Evolutionary conservation across 2,113 vertebrate species (phyloP), one percentile per base, ranked within the genome.

Genomic region (Limnothrissa miodon): DNA sequence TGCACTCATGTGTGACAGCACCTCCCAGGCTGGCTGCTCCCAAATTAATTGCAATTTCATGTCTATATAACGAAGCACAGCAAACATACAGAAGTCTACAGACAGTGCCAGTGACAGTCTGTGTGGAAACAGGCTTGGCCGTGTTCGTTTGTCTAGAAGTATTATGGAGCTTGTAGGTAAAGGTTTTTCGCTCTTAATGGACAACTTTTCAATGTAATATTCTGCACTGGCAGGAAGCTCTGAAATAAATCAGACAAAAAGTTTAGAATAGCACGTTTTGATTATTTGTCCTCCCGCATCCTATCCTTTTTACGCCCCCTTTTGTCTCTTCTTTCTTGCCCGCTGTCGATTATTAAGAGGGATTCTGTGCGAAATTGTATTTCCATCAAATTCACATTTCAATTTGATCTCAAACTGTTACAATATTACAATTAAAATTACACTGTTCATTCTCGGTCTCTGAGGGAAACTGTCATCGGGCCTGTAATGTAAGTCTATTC

Each of bases 41-140:
- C 85, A 91, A 93, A 93, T 93, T 93, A 93, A 93, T 93, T 93
- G 91, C 90, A 88, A 88, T 92, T 91, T 92, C 92, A 92, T 93
- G 90, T 90, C 88, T 83, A 53, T 78, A 91, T 91, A 86, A 87
- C 90, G 42, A 62, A 85, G 51, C 85, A 84, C 87, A 83, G 80
- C 87, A 42, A 87, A 89, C 85, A 89, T 87, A 88, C 88, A 90
- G 89, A 88, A 89, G 90, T 89, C 83, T 88, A 88, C 92, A 92
- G 90, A 87, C 89, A 90, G 88, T 88, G 84, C 66, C 33, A 74
- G 25, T 74, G 66, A 4, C 66, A 74, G 66, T 74, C 66, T 36
- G 66, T 74, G 66, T 90, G 87, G 84, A 74, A 36, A 39, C 66
- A 74, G 66, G 66, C 11, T 5, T 36, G 66, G 29, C 66, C 13